Evolutionary conservation across 2,888 invertebrate genomes (phyloP).

Genomic region (Drosophila flavopinicola): DNA sequence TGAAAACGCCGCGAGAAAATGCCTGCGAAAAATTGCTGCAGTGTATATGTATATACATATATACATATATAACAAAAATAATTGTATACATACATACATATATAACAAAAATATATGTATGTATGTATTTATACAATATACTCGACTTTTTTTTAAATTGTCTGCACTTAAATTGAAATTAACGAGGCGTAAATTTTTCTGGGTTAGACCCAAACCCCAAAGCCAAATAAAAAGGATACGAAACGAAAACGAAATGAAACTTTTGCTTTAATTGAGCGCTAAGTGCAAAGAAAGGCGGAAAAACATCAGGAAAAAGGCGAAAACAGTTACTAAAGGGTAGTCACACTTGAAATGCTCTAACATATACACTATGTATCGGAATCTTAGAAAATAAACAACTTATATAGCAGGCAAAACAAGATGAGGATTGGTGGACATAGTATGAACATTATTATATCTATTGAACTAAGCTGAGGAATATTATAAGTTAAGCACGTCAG

Average conservation of each 20-base stretch:
- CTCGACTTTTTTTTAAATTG: slow-evolving; percentile 60
- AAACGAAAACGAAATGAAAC: slow-evolving; percentile 59
- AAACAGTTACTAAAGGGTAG: neutral
- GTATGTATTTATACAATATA: slow-evolving; percentile 5
- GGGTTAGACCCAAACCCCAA: slow-evolving; percentile 42
- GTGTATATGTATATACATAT: slow-evolving; percentile 5
- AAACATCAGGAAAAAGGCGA: neutral
- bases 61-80: neutral
- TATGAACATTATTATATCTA: no score
- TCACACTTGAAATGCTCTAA: slow-evolving; percentile 7
- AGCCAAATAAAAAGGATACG: slow-evolving; percentile 47
- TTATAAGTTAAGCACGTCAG: neutral
- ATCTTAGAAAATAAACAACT: no score
- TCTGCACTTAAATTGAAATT: slow-evolving; percentile 81
- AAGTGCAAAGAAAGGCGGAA: slow-evolving; percentile 54
- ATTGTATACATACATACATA: neutral
- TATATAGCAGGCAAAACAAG: no score
- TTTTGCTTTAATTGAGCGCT: slow-evolving; percentile 75
- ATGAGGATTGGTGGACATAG: no score
- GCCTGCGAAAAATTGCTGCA: slow-evolving; percentile 34
- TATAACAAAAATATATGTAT: neutral
- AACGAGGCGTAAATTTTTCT: slow-evolving; percentile 77
- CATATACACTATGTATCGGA: neutral
- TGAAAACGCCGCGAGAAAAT: slow-evolving; percentile 35
- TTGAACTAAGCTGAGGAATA: no score